Evolutionary conservation across 1,140 invertebrate species (phyloP), one percentile per base, ranked within the genome.

Genomic region (Achroia grisella): DNA sequence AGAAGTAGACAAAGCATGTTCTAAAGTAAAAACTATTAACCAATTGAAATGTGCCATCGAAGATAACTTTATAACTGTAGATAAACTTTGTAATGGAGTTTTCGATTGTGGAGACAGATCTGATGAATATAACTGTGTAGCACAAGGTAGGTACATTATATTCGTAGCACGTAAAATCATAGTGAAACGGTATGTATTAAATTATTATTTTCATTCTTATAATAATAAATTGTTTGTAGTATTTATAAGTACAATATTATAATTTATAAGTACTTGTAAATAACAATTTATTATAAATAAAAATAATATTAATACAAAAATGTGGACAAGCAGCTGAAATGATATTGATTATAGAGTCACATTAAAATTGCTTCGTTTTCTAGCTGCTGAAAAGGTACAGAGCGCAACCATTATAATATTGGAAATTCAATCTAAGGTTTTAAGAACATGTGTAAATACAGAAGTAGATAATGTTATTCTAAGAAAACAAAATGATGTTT

Each of bases 101-200:
- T 10, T 10, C 10, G 68, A 82, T 15, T 82, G 78, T 37, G n/a
- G 34, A 4, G 60, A 64, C 45, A 39, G 42, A 43, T 51, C 63
- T 1, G 75, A 82, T 46, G 75, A 82, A 67, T 43, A 52, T 33
- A 44, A 71, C 39, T 82, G 78, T 39, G 40, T 31, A 11, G 31
- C 42, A 39, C 57, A 74, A 66, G 71, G 78, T 79, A 52, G 12
- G 10, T n/a, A n/a, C n/a, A n/a, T n/a, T n/a, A n/a, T n/a, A n/a
- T n/a, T n/a, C n/a, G n/a, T n/a, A n/a, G n/a, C n/a, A n/a, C n/a
- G n/a, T n/a, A n/a, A n/a, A n/a, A n/a, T n/a, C n/a, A n/a, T n/a
- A n/a, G n/a, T n/a, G n/a, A n/a, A n/a, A n/a, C n/a, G n/a, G n/a
- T n/a, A n/a, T n/a, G n/a, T n/a, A n/a, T n/a, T n/a, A n/a, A n/a